A percentile compares a stretch with the other conserved stretches of the same genome.
These are phyloP conservation scores for Orientallactaga bullata DNA, from an alignment of 2,113 vertebrate genomes.

Conservation along the genomic window DNA sequence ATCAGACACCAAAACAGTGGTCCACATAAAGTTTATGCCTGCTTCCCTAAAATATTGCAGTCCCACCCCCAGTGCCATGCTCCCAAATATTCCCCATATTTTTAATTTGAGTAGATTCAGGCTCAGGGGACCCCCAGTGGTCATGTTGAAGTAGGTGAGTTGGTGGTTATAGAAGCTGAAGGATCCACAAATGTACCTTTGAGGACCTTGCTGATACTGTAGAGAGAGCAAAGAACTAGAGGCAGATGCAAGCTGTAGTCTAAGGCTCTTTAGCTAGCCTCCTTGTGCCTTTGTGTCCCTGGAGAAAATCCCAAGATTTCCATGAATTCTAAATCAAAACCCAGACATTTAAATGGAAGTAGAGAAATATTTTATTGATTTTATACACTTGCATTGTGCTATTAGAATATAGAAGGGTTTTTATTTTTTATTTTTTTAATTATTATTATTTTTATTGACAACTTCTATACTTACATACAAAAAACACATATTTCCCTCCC, in stretches of 20 bases:
- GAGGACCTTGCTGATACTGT: not conserved
- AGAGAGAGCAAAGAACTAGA: accelerated
- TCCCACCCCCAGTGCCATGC: not conserved
- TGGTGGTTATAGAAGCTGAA: not conserved
- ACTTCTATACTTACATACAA: no score
- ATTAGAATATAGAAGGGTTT: not conserved
- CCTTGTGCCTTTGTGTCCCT: accelerated
- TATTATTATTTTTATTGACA: not conserved
- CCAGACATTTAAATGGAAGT: not conserved
- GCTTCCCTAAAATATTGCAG: not conserved
- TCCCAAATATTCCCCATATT: not conserved
- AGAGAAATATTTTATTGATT: not conserved
- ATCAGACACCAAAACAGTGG: no score
- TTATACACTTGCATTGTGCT: not conserved
- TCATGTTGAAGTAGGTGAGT: not conserved
- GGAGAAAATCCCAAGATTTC: not conserved
- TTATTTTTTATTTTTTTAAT: not conserved
- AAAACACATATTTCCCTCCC: no score
- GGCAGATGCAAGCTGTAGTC: accelerated
- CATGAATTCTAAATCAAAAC: not conserved
- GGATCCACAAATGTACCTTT: accelerated
- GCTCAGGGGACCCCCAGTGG: not conserved
- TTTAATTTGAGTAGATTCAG: accelerated
- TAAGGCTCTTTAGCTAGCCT: not conserved
- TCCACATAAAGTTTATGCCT: not conserved